phyloP scores from a whole-genome alignment of 2,797 vertebrate genomes.

The Gymnodraco acuticeps region DNA sequence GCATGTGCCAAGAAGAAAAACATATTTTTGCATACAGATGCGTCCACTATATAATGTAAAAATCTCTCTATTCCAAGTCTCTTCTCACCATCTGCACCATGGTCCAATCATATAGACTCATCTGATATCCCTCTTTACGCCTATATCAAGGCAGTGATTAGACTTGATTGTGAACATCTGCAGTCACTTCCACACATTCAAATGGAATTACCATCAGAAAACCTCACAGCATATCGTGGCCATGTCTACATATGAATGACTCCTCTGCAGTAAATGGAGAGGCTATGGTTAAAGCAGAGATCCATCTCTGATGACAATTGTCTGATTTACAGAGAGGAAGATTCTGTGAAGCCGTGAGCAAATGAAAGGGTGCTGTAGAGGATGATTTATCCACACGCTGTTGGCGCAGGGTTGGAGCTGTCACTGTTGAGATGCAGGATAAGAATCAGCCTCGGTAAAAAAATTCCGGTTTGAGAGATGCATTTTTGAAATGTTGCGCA shows the following conservation, averaged over 20 bases:
- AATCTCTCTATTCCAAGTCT: neutral
- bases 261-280: slow-evolving; percentile 29
- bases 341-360: slow-evolving; percentile 38
- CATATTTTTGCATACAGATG: too few species aligned
- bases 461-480: slow-evolving; percentile 40
- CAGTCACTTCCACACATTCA: slow-evolving; percentile 28
- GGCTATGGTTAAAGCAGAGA: slow-evolving; percentile 32
- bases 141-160: slow-evolving; percentile 31
- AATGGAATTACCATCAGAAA: slow-evolving; percentile 25
- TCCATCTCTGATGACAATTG: slow-evolving; percentile 38
- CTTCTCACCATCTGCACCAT: slow-evolving; percentile 1
- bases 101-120: slow-evolving; percentile 7
- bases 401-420: slow-evolving; percentile 52
- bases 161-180: slow-evolving; percentile 48
- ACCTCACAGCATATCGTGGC: slow-evolving; percentile 11
- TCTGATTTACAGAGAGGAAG: slow-evolving; percentile 41
- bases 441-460: slow-evolving; percentile 56
- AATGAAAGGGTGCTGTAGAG: slow-evolving; percentile 40
- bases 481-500: slow-evolving; percentile 24
- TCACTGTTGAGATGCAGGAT: slow-evolving; percentile 54
- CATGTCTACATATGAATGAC: slow-evolving; percentile 30
- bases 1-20: too few species aligned
- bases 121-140: slow-evolving; percentile 21
- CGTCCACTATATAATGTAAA: too few species aligned
- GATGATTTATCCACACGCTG: slow-evolving; percentile 42